A percentile compares a stretch with the other conserved stretches of the same genome.
These are phyloP conservation scores for Idaea straminata DNA, from an alignment of 2,888 invertebrate species.

Conservation along the genomic window DNA sequence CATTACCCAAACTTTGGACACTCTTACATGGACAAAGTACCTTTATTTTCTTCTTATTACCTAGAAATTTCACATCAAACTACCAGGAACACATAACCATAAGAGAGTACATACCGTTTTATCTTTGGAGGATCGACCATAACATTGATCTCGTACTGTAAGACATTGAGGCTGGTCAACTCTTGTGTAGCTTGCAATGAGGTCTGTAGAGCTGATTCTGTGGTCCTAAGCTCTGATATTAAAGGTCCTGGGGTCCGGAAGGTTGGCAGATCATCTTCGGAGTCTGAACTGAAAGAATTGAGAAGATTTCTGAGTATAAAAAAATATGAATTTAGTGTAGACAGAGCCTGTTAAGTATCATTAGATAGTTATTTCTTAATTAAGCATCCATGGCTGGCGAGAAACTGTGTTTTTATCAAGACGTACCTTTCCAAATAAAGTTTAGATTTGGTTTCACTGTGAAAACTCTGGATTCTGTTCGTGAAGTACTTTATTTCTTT, in stretches of 20 bases:
- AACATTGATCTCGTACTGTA: constrained; percentile 54
- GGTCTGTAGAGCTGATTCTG: constrained; percentile 36
- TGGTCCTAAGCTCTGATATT: constrained; percentile 37
- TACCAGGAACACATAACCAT: background rate
- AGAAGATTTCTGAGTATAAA: background rate
- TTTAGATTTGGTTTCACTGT: constrained; percentile 29
- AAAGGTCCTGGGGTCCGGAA: constrained; percentile 33
- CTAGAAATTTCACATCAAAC: background rate
- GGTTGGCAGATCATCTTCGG: constrained; percentile 41
- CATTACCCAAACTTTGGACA: too few species aligned
- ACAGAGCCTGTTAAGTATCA: too few species aligned
- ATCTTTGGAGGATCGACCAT: constrained; percentile 45
- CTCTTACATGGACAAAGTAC: too few species aligned
- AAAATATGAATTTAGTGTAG: too few species aligned
- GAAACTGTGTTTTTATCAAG: background rate
- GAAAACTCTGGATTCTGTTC: constrained; percentile 47
- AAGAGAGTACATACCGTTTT: constrained; percentile 39
- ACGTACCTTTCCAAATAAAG: constrained; percentile 40
- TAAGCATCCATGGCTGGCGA: background rate
- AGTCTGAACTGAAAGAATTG: constrained; percentile 53
- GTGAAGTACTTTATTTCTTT: constrained; percentile 53
- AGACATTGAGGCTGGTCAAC: constrained; percentile 48
- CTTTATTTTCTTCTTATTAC: too few species aligned
- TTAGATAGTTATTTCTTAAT: background rate
- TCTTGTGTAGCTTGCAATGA: constrained; percentile 61